Conservation (phyloP, 2,113 vertebrate genomes). For the Antidorcas marsupialis region DNA sequence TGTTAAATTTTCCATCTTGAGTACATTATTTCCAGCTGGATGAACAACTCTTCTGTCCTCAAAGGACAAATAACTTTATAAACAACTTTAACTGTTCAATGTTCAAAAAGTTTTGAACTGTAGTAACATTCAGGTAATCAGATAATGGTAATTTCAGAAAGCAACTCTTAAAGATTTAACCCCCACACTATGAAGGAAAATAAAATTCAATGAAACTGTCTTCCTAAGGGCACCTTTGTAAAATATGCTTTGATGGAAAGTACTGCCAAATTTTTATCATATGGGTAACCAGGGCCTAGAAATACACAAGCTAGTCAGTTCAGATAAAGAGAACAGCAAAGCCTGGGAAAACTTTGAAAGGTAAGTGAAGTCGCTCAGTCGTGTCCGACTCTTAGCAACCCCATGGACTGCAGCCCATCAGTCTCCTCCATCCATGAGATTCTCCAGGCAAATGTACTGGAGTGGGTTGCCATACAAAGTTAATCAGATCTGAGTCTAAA, state of each 20-base stretch:
- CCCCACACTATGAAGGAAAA: neutral
- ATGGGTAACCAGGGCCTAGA: neutral
- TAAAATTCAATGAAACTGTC: neutral
- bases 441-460: too few relatives aligned
- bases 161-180: neutral
- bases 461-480: too few relatives aligned
- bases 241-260: neutral
- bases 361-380: neutral
- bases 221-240: neutral
- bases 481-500: neutral
- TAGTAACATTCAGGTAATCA: neutral
- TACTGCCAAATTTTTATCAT: neutral
- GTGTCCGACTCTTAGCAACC: too few relatives aligned
- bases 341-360: neutral
- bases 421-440: too few relatives aligned
- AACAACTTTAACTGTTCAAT: neutral
- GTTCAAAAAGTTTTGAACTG: neutral
- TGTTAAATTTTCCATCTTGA: constrained; percentile 17
- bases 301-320: neutral
- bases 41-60: neutral
- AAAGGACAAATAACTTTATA: neutral
- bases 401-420: too few relatives aligned
- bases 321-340: neutral
- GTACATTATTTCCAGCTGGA: constrained; percentile 10
- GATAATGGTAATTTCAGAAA: neutral